Base-by-base conservation (phyloP, 2,888 invertebrate genomes). In the Tenthredo distinguenda region DNA sequence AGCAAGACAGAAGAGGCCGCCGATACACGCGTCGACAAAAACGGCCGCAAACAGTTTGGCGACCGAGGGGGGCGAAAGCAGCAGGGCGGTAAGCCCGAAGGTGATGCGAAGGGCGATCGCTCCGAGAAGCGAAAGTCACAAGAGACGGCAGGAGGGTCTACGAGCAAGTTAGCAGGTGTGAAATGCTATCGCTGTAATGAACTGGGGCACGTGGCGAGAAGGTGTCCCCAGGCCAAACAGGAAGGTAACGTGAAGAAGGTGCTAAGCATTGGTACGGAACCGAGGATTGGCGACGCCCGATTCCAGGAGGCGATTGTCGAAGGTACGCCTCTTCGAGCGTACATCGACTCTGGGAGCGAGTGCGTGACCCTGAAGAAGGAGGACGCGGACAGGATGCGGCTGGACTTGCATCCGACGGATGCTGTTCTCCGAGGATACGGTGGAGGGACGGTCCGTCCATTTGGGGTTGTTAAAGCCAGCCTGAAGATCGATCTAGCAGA, bases 401-500 rank as follows among this genome's bases (percentile, higher is more conserved):
- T 86, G 62, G 34, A 83, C 26, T 62, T 85, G 40, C 86, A 85
- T 31, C 86, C 65, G 18, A 85, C 86, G 58, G 71, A 84, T 21
- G 72, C 21, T 15, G 21, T 77, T 18, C 84, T 86, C 37, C 85
- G 84, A 26, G 85, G 84, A 12, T 86, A 85, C 65, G 86, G 85
- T 15, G 84, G 86, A 2, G 79, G 84, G 0, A n/a, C n/a, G 1
- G 85, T 86, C 9, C 77, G 62, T 6, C 85, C 85, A 1, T 82
- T 18, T 18, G 84, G 81, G 34, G 83, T 81, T 37, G 43, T 81
- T n/a, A 85, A 72, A 50, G 84, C 76, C 7, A 74, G 21, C 18
- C 6, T 86, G n/a, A 79, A 84, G 55, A 43, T 86, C 21, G 86
- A 85, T 71, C 55, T 86, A 47, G 84, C 85, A 3, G 85, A 86